These are phyloP conservation scores for Sylvilagus floridanus DNA, from an alignment of 2,797 vertebrate genomes.

Conservation along the genomic window DNA sequence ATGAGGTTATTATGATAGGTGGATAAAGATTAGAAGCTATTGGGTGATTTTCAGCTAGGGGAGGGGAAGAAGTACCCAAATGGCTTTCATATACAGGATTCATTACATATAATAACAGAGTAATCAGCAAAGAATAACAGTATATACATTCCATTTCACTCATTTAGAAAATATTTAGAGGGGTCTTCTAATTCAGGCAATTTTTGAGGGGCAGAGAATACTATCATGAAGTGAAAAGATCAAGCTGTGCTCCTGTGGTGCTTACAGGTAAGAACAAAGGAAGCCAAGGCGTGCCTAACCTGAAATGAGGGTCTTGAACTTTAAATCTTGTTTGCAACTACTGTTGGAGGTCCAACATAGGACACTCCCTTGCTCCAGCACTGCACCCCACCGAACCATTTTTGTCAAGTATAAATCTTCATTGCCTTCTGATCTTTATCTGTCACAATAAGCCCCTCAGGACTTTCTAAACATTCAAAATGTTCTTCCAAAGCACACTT, in stretches of 20 bases:
- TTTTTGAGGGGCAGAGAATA: neutral
- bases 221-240: neutral
- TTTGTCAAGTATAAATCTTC: neutral
- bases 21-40: neutral
- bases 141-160: neutral
- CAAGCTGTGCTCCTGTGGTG: neutral
- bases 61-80: neutral
- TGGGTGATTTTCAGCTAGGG: neutral
- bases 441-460: neutral
- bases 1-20: neutral
- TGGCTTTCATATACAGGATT: neutral
- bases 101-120: neutral
- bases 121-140: conserved; percentile 40
- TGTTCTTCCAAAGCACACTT: conserved; percentile 35
- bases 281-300: neutral
- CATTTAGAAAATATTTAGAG: neutral
- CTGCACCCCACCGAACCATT: neutral
- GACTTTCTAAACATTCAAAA: conserved; percentile 31
- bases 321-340: neutral
- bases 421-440: neutral
- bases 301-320: neutral
- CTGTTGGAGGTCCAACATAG: neutral
- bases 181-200: neutral
- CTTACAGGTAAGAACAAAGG: neutral
- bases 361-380: neutral